Percentiles rank a stretch among this genome's conserved stretches.
phyloP scores from a whole-genome alignment of 2,888 invertebrate genomes.

The Caenorhabditis virilis region DNA sequence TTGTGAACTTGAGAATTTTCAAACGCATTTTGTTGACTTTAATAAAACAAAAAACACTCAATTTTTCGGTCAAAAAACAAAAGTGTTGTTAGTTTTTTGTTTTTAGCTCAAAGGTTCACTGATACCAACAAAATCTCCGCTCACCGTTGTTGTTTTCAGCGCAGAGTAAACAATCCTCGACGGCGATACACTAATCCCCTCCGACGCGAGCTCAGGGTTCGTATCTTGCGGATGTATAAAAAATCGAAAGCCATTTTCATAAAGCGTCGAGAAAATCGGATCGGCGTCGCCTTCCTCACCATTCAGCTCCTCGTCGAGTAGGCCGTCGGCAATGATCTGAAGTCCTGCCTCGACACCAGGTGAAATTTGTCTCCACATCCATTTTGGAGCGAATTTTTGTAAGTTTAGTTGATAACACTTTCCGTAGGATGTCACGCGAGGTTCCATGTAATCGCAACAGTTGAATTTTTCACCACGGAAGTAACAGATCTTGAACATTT shows the following conservation, averaged over 20 bases:
- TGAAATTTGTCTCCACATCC: constrained; percentile 58
- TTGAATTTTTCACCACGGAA: constrained; percentile 54
- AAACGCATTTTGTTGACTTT: no score
- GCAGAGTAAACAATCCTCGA: constrained; percentile 57
- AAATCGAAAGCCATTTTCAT: constrained; percentile 63
- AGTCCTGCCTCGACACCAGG: constrained; percentile 61
- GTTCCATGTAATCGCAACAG: constrained; percentile 57
- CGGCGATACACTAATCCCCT: constrained; percentile 65
- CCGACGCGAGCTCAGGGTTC: constrained; percentile 51
- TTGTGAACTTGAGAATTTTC: no score
- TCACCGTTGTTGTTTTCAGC: constrained; percentile 48
- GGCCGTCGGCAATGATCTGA: constrained; percentile 55
- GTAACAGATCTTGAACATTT: constrained; percentile 53
- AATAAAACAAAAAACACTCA: no score
- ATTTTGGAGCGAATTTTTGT: constrained; percentile 41
- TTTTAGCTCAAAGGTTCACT: no score
- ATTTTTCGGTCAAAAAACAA: no score
- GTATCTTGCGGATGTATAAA: constrained; percentile 54
- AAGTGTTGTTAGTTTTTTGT: no score
- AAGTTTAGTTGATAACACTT: constrained; percentile 57
- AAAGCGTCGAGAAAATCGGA: constrained; percentile 47
- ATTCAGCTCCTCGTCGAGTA: constrained; percentile 50
- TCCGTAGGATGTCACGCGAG: constrained; percentile 61
- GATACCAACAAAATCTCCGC: no score
- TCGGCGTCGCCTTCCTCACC: constrained; percentile 30